These are phyloP conservation scores for Andrena dorsata DNA, from an alignment of 2,888 invertebrate species.

Conservation along the genomic window DNA sequence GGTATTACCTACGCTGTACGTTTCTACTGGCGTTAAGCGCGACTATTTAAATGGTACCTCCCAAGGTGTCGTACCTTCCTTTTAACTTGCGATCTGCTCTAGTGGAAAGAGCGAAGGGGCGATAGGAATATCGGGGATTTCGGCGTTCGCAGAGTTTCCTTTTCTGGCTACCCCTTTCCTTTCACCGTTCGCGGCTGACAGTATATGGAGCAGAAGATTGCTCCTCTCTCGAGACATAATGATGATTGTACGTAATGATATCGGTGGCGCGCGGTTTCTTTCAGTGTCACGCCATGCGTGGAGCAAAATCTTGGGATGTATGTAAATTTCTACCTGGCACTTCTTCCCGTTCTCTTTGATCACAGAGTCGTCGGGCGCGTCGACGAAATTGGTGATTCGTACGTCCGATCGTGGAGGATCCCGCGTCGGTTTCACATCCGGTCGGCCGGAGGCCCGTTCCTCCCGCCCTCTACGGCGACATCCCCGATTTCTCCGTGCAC, in stretches of 20 bases:
- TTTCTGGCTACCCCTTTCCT: slow-evolving; percentile 25
- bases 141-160: not conserved
- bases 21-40: too few relatives aligned
- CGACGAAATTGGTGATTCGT: slow-evolving; percentile 67
- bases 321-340: slow-evolving; percentile 65
- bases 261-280: slow-evolving; percentile 80
- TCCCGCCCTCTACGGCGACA: not conserved
- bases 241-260: slow-evolving; percentile 82
- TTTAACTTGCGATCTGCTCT: not conserved
- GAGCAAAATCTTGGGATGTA: slow-evolving; percentile 54
- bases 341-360: slow-evolving; percentile 60
- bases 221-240: slow-evolving; percentile 78
- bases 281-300: slow-evolving; percentile 78
- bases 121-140: not conserved
- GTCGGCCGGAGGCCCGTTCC: slow-evolving; percentile 9
- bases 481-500: not conserved
- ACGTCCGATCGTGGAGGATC: slow-evolving; percentile 52
- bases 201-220: slow-evolving; percentile 83
- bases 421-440: slow-evolving; percentile 68
- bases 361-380: slow-evolving; percentile 47
- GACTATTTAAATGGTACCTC: too few relatives aligned
- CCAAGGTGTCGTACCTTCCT: not conserved
- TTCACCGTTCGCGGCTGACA: slow-evolving; percentile 68
- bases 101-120: not conserved
- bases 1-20: too few relatives aligned